Evolutionary conservation across 2,797 vertebrate species (phyloP), one percentile per base, ranked within the genome.

Genomic region (Petrocephalus schoutedeni): DNA sequence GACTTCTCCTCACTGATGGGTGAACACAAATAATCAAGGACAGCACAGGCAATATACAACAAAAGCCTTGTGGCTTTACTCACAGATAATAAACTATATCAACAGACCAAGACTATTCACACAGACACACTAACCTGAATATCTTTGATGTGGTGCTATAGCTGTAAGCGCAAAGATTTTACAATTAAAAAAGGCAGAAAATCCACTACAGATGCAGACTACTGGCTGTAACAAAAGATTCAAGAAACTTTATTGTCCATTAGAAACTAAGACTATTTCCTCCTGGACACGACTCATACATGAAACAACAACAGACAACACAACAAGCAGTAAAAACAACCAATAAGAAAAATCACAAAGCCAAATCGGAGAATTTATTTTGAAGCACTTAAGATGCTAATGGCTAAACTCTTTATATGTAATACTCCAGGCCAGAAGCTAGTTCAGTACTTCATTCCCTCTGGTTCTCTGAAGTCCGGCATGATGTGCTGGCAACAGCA

Each of bases 61-160:
- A 67, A 28, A 64, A 23, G 23, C 61, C 23, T 28, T 28, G 21
- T 21, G 23, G 23, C 23, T 16, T 58, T 41, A 41, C 36, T 23
- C 32, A 86, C 28, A 59, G 59, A 58, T 77, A 45, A 19, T n/a
- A 21, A 56, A 10, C 12, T 36, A 3, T 16, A 12, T 58, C 8
- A 57, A 14, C 3, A 36, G 54, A 58, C 10, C 3, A 28, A 9
- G 32, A 36, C 19, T 28, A 84, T 19, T 28, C 32, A 16, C 36
- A 49, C 16, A 19, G 4, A 74, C 6, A 12, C 3, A 21, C 95
- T 91, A 94, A 98, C 98, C 98, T 99, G 94, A 99, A 99, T 92
- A 99, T 98, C 94, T 98, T 99, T 89, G 98, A 98, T 86, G 98
- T 98, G 32, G 97, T 97, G 93, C 97, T 99, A 88, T 99, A 99